Evolutionary conservation across 2,797 vertebrate genomes (phyloP).

Genomic region (Bradypodion pumilum): DNA sequence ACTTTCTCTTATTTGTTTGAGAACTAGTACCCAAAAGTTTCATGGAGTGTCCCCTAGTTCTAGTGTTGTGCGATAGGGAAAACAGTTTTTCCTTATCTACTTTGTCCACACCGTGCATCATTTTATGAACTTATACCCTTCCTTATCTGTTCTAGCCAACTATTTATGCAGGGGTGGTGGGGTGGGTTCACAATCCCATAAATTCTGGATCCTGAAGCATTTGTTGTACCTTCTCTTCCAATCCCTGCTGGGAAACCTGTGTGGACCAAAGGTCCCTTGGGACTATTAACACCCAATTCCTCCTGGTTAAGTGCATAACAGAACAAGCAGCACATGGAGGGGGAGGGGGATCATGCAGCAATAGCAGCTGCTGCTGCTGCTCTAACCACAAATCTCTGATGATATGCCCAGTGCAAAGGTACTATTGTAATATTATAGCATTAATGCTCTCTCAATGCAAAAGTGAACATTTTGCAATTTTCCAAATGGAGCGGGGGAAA

Average conservation of each 20-base stretch:
- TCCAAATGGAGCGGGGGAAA: neutral
- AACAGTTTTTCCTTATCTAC: no score
- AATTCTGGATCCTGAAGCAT: neutral
- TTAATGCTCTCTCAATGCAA: neutral
- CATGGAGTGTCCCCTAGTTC: no score
- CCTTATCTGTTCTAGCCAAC: no score
- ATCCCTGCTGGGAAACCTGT: neutral
- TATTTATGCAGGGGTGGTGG: neutral
- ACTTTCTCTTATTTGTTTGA: no score
- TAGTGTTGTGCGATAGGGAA: no score
- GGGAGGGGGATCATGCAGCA: no score
- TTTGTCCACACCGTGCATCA: no score
- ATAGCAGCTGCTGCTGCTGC: neutral
- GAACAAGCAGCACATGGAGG: neutral
- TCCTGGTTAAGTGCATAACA: neutral
- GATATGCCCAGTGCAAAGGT: neutral
- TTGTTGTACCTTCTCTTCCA: neutral
- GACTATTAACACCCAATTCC: neutral
- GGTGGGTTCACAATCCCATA: no score
- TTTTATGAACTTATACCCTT: no score
- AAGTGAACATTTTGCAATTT: neutral
- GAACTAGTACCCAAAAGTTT: no score
- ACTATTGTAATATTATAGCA: neutral
- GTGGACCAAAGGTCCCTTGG: neutral
- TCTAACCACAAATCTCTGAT: fast-evolving